Evolutionary conservation across 1,140 invertebrate species (phyloP), one percentile per base, ranked within the genome.

Genomic region (Condylostylus longicornis): DNA sequence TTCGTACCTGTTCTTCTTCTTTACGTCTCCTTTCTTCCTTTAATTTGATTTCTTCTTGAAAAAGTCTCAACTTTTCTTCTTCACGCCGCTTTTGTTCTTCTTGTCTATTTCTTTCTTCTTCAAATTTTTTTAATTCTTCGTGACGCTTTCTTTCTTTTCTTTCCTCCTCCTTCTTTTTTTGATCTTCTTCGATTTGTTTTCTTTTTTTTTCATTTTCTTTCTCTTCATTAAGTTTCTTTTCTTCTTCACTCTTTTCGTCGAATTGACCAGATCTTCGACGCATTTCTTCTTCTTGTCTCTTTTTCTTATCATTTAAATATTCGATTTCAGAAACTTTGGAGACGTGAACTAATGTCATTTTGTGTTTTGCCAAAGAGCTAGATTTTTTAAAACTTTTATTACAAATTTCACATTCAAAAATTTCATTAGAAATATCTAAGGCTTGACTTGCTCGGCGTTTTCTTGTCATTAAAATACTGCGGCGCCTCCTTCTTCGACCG

Each of bases 241-340:
- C 14, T 27, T 10, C 14, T n/a, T 19, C 21, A 19, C 58, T 54
- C 40, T 56, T 43, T 21, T 66, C 66, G 47, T 69, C 66, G 32
- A 66, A 43, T 42, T 67, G n/a, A n/a, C n/a, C n/a, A n/a, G n/a
- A n/a, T n/a, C n/a, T n/a, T n/a, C n/a, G n/a, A n/a, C n/a, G n/a
- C n/a, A n/a, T n/a, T n/a, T n/a, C n/a, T 27, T 27, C 25, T 10
- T 27, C 25, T 13, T 27, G 4, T n/a, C n/a, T n/a, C 8, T 27
- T 27, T 27, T 13, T 27, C 14, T 10, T 27, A 27, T 19, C 21
- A 19, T 60, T 54, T 41, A 58, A 44, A 23, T 66, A 66, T 48
- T 69, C 66, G 32, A 66, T 43, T 42, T 67, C 65, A 0, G 66
- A 69, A 10, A 69, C 37, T 47, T 67, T 67, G 9, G 65, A 65